Conservation (phyloP, 2,113 vertebrate genomes). For the mouse (Mus musculus) region DNA sequence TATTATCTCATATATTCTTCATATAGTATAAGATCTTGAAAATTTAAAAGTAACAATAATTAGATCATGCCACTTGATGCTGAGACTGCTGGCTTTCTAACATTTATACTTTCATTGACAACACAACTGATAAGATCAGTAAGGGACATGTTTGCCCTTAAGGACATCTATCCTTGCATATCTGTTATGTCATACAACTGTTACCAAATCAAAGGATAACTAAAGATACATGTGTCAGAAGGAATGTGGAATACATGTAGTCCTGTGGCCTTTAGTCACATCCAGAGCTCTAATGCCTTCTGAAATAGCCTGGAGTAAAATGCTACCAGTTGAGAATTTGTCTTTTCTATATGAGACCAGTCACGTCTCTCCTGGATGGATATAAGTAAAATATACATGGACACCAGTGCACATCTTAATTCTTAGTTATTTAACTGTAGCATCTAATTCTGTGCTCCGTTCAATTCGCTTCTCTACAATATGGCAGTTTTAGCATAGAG, state of each 20-base stretch:
- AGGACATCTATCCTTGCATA: background rate
- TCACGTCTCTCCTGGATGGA: background rate
- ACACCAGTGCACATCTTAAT: background rate
- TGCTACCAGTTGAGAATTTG: background rate
- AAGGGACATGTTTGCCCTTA: background rate
- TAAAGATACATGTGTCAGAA: background rate
- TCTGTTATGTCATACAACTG: background rate
- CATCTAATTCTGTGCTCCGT: background rate
- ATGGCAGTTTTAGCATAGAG: background rate
- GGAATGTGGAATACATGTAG: fast-evolving
- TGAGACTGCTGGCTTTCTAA: background rate
- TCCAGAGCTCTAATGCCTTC: background rate
- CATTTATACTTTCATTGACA: background rate
- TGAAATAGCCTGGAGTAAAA: background rate
- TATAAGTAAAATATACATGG: background rate
- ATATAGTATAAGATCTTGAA: background rate
- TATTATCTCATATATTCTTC: background rate
- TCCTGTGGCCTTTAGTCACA: background rate
- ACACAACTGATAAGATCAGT: background rate
- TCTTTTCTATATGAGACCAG: fast-evolving
- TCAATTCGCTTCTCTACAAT: background rate
- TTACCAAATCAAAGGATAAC: background rate
- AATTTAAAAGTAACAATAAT: background rate
- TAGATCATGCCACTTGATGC: background rate
- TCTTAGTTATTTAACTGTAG: background rate